Evolutionary conservation across 35 echinoderm and acorn worm species (phyloP), one percentile per base, ranked within the genome.

Genomic region (Chiridota heheva): DNA sequence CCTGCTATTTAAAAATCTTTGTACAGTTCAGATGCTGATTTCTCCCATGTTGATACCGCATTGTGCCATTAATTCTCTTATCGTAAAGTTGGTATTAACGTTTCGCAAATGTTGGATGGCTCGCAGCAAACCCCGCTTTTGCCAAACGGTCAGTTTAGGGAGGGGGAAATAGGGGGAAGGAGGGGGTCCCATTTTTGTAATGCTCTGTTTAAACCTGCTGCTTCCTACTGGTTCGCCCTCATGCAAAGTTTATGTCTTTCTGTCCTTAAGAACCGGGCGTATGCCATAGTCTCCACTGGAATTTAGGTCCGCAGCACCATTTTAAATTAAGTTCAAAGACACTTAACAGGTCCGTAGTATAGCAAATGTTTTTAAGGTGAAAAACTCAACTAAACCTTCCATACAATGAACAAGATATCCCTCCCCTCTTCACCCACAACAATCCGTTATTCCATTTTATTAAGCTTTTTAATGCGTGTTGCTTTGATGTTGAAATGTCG

Each of bases 1-100:
- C 30, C 36, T 5, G 17, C 63, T 30, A 36, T 67, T 67, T 17
- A 67, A 38, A 67, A 67, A 67, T 67, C 63, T 67, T 38, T 67
- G 63, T 36, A 67, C 27, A 17, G 63, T 67, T 4, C 5, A 17
- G 5, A 67, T 3, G 36, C 63, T 24, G 27, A 67, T 36, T 20
- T 67, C 3, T 6, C 63, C 38, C 63, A 20, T 17, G 3, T 67
- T 38, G 20, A 67, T 67, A 18, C 4, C 13, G 18, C 63, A 67
- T 31, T 67, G 27, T 36, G 27, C 63, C 63, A 67, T 67, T 18
- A 67, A 38, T 17, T 67, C 4, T 67, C 63, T 28, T 26, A 38
- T 36, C 20, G 63, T 67, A 38, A 67, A 67, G 36, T 67, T 7
- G 2, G 63, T 18, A 67, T 67, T 67, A 67, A 30, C 5, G 27